Percentiles rank a stretch among this genome's conserved stretches.
phyloP scores from a whole-genome alignment of 1,140 invertebrate species.

The Manduca sexta region DNA sequence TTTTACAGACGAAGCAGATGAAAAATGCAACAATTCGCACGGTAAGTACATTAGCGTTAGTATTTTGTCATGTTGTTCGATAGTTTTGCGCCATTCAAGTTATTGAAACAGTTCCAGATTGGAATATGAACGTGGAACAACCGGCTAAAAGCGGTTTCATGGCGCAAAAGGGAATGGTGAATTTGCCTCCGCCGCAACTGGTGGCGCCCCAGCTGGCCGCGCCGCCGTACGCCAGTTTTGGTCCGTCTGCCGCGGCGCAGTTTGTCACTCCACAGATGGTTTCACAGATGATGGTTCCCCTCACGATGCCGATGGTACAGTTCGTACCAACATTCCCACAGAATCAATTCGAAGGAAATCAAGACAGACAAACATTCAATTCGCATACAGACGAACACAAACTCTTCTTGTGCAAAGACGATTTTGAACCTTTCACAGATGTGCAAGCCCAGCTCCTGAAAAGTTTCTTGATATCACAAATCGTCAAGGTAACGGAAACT shows the following conservation, averaged over 20 bases:
- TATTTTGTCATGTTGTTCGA: neutral
- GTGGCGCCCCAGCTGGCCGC: neutral
- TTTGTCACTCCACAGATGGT: neutral
- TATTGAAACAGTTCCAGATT: conserved; percentile 20
- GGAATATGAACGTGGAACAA: conserved; percentile 13
- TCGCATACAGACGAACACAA: conserved; percentile 12
- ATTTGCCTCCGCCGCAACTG: neutral
- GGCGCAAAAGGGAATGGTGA: neutral
- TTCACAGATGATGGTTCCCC: neutral
- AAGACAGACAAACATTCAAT: neutral
- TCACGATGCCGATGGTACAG: conserved; percentile 6
- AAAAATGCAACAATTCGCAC: neutral
- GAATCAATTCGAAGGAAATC: neutral
- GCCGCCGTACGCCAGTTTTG: neutral
- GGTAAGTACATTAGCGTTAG: neutral
- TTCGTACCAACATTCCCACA: conserved; percentile 3
- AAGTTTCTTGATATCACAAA: conserved; percentile 37
- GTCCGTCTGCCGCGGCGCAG: neutral
- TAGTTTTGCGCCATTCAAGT: neutral
- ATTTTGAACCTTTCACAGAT: conserved; percentile 40
- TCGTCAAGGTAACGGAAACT: conserved; percentile 31
- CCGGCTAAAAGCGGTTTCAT: neutral
- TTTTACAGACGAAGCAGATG: neutral
- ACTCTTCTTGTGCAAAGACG: conserved; percentile 54
- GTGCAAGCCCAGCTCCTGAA: conserved; percentile 34